These are phyloP conservation scores for Malacosoma neustria DNA, from an alignment of 2,888 invertebrate species.

Conservation along the genomic window DNA sequence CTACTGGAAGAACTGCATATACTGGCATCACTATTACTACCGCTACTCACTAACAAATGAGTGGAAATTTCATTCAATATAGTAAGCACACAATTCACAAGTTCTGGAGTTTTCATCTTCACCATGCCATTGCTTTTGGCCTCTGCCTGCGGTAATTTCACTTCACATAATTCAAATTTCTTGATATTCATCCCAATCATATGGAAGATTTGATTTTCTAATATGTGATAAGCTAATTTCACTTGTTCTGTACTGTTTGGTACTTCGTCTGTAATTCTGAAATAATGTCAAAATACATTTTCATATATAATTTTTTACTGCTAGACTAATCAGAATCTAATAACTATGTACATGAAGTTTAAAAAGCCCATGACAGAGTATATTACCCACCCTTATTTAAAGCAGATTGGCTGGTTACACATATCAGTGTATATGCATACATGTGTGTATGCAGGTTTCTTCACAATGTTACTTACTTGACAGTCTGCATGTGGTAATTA, in stretches of 20 bases:
- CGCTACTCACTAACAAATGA: not conserved
- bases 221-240: constrained; percentile 37
- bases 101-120: constrained; percentile 57
- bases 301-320: too few relatives aligned
- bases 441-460: too few relatives aligned
- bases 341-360: too few relatives aligned
- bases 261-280: constrained; percentile 40
- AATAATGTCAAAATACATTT: constrained; percentile 20
- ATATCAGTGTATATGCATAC: too few relatives aligned
- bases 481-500: too few relatives aligned
- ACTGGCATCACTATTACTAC: not conserved
- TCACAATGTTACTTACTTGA: too few relatives aligned
- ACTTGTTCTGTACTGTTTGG: constrained; percentile 32
- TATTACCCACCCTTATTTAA: too few relatives aligned
- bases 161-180: constrained; percentile 41
- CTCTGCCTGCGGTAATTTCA: constrained; percentile 48
- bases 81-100: constrained; percentile 50
- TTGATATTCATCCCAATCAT: constrained; percentile 44
- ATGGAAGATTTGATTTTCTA: constrained; percentile 52
- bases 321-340: too few relatives aligned
- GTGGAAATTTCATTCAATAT: constrained; percentile 46
- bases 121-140: constrained; percentile 47
- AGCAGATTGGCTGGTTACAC: too few relatives aligned
- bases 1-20: not conserved
- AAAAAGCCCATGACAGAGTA: too few relatives aligned